Evolutionary conservation across 2,888 invertebrate genomes (phyloP), one percentile per base, ranked within the genome.

Genomic region (Cremastinae sp.): DNA sequence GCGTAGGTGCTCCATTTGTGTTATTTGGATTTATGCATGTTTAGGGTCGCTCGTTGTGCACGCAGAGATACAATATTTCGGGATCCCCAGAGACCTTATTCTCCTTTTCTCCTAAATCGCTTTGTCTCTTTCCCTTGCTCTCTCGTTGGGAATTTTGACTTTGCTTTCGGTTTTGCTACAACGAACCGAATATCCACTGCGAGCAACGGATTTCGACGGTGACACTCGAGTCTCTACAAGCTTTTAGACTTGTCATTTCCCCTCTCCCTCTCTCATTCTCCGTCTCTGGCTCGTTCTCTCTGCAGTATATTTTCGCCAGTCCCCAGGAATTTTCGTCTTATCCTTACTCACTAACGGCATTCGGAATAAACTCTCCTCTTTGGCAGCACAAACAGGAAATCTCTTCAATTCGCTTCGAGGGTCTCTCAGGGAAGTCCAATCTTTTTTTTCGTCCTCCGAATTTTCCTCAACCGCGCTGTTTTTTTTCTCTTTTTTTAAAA

Each of bases 151-250:
- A 22, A n/a, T 43, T 18, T 34, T 36, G 34, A 38, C 41, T 49
- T 58, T 28, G 14, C 51, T 43, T 41, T n/a, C 1, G 20, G 47
- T 56, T 47, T 68, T 58, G 18, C 49, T 22, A 49, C 22, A 41
- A 18, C 51, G 59, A 66, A 54, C 51, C 61, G 61, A 66, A 73
- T 61, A 54, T 54, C 54, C 38, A 58, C 53, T 54, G 59, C 12
- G 20, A 5, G 45, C 9, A 54, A 22, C 45, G 59, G 66, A 73
- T 73, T 65, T 64, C 43, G 49, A 49, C 34, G 54, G 45, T 59
- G 66, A 73, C 66, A 61, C 43, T 59, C 45, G 54, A 66, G 73
- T 59, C 53, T 66, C 45, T 53, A 5, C 58, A 51, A 58, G 58
- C 58, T 43, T 72, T 41, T 18, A 16, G 36, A 9, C 12, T 14